A percentile compares a stretch with the other conserved stretches of the same genome.
These are phyloP conservation scores for Misgurnus mizolepis DNA, from an alignment of 2,113 vertebrate genomes.

Conservation along the genomic window DNA sequence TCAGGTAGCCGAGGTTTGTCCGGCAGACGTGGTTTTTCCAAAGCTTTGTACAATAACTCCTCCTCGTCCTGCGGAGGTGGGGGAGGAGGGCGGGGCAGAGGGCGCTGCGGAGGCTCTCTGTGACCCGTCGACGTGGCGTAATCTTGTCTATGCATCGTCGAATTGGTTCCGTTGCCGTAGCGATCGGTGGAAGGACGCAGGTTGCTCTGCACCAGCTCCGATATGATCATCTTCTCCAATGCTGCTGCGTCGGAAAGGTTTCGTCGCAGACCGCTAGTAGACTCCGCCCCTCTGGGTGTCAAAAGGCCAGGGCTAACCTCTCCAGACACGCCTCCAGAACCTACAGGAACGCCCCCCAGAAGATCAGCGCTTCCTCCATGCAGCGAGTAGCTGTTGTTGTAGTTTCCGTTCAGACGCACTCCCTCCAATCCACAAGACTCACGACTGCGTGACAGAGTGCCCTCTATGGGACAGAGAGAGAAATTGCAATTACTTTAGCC, in stretches of 20 bases:
- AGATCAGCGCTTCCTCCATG: conserved; percentile 85
- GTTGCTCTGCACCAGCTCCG: conserved; percentile 93
- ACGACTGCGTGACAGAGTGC: conserved; percentile 79
- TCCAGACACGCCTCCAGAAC: conserved; percentile 57
- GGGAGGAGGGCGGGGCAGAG: conserved; percentile 73
- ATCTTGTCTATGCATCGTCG: conserved; percentile 33
- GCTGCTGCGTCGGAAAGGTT: conserved; percentile 87
- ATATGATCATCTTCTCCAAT: conserved; percentile 95
- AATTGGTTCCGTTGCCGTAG: conserved; percentile 61
- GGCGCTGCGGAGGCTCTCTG: conserved; percentile 58
- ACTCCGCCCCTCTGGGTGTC: conserved; percentile 72
- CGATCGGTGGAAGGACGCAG: conserved; percentile 76
- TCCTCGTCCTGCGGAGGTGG: conserved; percentile 76
- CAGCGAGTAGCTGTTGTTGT: conserved; percentile 93
- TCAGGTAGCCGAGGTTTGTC: conserved; percentile 65
- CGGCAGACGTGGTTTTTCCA: conserved; percentile 77
- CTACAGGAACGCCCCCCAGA: conserved; percentile 74
- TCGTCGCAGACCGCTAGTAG: conserved; percentile 72
- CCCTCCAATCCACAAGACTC: conserved; percentile 89
- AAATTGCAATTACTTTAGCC: conserved; percentile 1
- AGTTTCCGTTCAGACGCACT: conserved; percentile 90
- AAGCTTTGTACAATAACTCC: conserved; percentile 87
- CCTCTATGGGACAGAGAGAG: conserved; percentile 73
- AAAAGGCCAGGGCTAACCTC: conserved; percentile 74
- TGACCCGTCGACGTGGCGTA: conserved; percentile 35